Evolutionary conservation across 2,888 invertebrate genomes (phyloP).

Genomic region (Drosophila peninsularis): DNA sequence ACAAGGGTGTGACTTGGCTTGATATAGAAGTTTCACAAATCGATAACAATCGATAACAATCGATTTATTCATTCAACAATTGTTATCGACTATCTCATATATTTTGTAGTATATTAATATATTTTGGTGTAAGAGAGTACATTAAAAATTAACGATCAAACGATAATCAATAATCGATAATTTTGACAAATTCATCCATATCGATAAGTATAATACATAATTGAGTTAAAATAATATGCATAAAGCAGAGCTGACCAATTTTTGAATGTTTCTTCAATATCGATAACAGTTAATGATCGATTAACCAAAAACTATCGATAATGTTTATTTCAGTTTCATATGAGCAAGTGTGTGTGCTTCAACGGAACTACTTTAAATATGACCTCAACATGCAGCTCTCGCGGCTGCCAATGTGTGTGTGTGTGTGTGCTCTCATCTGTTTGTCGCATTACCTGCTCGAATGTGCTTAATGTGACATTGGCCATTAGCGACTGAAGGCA

Average conservation of each 20-base stretch:
- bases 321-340: too few species aligned
- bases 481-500: conserved; percentile 68
- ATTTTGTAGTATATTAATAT: too few species aligned
- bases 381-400: neutral
- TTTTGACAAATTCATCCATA: too few species aligned
- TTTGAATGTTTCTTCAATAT: neutral
- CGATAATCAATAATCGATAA: neutral
- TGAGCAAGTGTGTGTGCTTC: too few species aligned
- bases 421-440: too few species aligned
- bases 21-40: neutral
- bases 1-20: neutral
- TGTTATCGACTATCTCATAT: too few species aligned
- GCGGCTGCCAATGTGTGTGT: neutral
- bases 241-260: neutral
- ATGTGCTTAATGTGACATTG: conserved; percentile 59
- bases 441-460: conserved; percentile 17
- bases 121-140: too few species aligned
- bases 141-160: too few species aligned
- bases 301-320: neutral
- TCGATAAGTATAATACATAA: neutral
- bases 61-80: neutral
- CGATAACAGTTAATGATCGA: neutral
- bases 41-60: neutral
- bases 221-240: neutral
- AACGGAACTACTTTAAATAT: neutral